Conservation (phyloP, 2,113 vertebrate species). For the Telmatochromis sp. region DNA sequence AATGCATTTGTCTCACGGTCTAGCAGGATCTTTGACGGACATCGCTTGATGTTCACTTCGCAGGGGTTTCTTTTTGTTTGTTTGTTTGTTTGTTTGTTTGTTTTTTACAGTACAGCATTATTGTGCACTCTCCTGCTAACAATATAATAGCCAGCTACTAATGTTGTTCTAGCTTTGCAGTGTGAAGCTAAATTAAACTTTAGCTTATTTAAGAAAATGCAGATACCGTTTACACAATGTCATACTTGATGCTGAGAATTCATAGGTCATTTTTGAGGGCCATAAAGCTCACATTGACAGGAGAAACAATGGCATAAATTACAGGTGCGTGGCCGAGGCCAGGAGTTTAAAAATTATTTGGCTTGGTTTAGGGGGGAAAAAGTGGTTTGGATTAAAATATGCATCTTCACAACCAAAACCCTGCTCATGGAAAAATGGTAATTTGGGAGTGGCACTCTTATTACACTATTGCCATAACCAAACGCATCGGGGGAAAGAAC, state of each 20-base stretch:
- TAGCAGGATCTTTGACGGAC: neutral
- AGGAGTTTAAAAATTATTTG: neutral
- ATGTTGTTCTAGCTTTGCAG: neutral
- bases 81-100: neutral
- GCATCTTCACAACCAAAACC: neutral
- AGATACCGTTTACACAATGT: neutral
- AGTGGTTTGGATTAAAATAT: neutral
- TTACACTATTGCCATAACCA: neutral
- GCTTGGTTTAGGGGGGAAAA: fast-evolving
- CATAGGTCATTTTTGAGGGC: neutral
- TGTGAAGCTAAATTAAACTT: neutral
- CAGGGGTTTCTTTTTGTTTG: neutral
- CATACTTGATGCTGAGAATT: neutral
- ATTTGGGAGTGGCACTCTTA: neutral
- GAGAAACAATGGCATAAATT: neutral
- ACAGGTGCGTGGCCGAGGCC: fast-evolving
- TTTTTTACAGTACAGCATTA: neutral
- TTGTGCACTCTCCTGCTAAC: neutral
- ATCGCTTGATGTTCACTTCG: neutral
- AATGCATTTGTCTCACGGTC: neutral
- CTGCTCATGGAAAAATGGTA: neutral
- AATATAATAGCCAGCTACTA: neutral
- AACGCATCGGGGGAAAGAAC: neutral
- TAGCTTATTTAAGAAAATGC: neutral
- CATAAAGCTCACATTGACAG: neutral